phyloP scores from a whole-genome alignment of 1,140 invertebrate genomes.

The Caenorhabditis inopinata region DNA sequence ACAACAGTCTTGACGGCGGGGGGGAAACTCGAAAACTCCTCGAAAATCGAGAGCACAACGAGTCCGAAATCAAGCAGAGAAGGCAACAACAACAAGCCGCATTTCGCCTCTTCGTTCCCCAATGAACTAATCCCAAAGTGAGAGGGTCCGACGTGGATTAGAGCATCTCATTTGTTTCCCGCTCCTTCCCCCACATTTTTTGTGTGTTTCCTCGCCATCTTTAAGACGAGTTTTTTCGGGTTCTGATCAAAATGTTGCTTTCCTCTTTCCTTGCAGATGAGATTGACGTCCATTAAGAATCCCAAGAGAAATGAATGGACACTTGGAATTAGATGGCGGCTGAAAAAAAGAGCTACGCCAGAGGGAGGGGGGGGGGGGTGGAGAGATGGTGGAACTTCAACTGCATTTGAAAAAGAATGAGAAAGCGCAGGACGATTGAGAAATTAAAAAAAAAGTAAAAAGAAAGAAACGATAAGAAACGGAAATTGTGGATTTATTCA shows the following conservation, averaged over 20 bases:
- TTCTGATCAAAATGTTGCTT: background rate
- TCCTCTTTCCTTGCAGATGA: background rate
- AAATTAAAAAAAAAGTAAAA: background rate
- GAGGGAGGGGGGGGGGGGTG: too few relatives aligned
- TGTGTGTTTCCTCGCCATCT: too few relatives aligned
- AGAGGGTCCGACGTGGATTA: constrained; percentile 16
- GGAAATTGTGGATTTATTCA: background rate
- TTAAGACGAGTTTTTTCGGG: too few relatives aligned
- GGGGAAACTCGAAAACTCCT: too few relatives aligned
- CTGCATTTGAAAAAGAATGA: background rate
- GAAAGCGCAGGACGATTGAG: background rate
- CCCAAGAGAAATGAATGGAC: constrained; percentile 23
- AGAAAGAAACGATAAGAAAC: constrained; percentile 11
- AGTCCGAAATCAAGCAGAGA: too few relatives aligned
- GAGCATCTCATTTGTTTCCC: background rate
- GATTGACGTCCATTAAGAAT: constrained; percentile 1
- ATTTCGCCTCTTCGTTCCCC: background rate
- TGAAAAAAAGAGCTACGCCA: too few relatives aligned
- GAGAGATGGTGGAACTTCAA: too few relatives aligned
- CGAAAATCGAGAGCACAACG: too few relatives aligned
- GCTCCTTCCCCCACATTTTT: too few relatives aligned
- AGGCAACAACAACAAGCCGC: too few relatives aligned
- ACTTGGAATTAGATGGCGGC: too few relatives aligned
- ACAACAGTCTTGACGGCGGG: too few relatives aligned
- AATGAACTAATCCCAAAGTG: constrained; percentile 14